Base-by-base conservation (phyloP, 2,888 invertebrate genomes). In the Archaeoteleia sp. region DNA sequence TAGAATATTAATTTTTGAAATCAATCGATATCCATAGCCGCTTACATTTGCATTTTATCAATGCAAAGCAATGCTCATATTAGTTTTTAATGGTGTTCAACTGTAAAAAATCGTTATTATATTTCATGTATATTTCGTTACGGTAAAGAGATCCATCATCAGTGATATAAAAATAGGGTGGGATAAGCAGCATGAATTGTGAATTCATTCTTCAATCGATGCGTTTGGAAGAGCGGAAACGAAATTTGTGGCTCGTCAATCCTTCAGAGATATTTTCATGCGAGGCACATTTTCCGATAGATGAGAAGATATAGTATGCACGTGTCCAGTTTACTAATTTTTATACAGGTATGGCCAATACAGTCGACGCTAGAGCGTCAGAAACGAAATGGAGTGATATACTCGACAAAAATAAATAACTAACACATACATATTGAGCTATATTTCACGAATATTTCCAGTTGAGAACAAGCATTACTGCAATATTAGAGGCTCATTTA, bases 241-340 rank as follows among this genome's bases (percentile, higher is more conserved):
- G 48, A 58, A 51, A 61, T 67, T 58, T 62, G 61, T 43, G 55
- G 39, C 45, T 45, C 46, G 61, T 15, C 46, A 34, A 39, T 29
- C 49, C 39, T 46, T 29, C 27, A 23, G 13, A 6, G 30, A 29
- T 29, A 51, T 61, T 67, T 57, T 51, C 55, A 57, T 61, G 57
- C 67, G 8, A 40, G 29, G 53, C 57, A 34, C 61, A 40, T 57
- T 53, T 57, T 35, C 61, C 57, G 39, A 61, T 61, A 39, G 55
- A 57, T 51, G 46, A 30, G 45, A 46, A 63, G 34, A 46, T 67
- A 67, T 57, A 8, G 57, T 46, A 49, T 14, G 40, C 57, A 32
- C 67, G 67, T 67, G 67, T 57, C 40, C 46, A 40, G 51, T 46
- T 55, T 67, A 57, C 53, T 46, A 53, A 62, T 62, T 62, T 20